Conservation (phyloP, 2,797 vertebrate genomes). For the Chaetodon trifasciatus region DNA sequence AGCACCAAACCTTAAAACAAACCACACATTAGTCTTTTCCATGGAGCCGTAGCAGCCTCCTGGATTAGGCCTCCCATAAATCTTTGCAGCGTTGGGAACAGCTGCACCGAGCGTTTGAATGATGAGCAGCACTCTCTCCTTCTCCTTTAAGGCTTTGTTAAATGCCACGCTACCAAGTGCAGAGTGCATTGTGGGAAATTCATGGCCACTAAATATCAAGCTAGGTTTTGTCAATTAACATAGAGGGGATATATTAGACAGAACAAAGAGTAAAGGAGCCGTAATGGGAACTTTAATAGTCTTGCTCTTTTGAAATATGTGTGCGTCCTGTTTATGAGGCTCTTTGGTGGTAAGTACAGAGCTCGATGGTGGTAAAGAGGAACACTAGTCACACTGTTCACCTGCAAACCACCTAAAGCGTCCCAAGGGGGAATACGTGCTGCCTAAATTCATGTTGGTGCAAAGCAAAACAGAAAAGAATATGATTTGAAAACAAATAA, state of each 20-base stretch:
- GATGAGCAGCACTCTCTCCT: slow-evolving; percentile 38
- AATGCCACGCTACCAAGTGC: slow-evolving; percentile 61
- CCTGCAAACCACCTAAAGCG: slow-evolving; percentile 19
- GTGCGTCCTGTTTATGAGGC: slow-evolving; percentile 56
- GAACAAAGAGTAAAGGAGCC: slow-evolving; percentile 54
- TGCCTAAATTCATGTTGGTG: slow-evolving; percentile 45
- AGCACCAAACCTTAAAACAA: slow-evolving; percentile 25
- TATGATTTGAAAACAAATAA: slow-evolving; percentile 72
- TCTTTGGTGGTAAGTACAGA: slow-evolving; percentile 29
- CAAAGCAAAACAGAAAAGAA: slow-evolving; percentile 57
- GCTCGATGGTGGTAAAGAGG: slow-evolving; percentile 22
- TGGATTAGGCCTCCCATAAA: slow-evolving; percentile 63
- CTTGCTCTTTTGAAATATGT: slow-evolving; percentile 66
- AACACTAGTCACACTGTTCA: neutral
- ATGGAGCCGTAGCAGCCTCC: slow-evolving; percentile 34
- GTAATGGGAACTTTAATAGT: slow-evolving; percentile 64
- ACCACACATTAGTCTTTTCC: slow-evolving; percentile 29
- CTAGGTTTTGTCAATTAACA: slow-evolving; percentile 62
- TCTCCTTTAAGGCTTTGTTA: slow-evolving; percentile 62
- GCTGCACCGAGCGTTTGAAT: slow-evolving; percentile 54
- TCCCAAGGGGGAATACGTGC: neutral
- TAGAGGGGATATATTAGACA: slow-evolving; percentile 51
- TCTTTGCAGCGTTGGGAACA: slow-evolving; percentile 57
- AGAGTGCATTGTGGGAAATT: slow-evolving; percentile 50
- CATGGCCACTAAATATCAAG: slow-evolving; percentile 71